Evolutionary conservation across 2,797 vertebrate genomes (phyloP).

Genomic region (Brachyrhaphis roseni): DNA sequence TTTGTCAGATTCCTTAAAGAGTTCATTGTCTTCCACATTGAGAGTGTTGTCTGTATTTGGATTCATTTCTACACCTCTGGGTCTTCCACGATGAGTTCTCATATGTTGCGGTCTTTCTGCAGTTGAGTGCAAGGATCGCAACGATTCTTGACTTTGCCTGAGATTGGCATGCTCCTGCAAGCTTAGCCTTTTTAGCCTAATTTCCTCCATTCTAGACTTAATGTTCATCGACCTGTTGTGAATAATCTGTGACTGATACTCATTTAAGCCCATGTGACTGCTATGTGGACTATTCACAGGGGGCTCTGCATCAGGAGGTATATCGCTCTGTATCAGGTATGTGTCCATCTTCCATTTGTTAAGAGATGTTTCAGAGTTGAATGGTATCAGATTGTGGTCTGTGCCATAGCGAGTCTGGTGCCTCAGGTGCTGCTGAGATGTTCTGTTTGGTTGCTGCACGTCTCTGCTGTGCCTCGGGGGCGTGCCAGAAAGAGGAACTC

Average conservation of each 20-base stretch:
- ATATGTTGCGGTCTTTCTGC: conserved; percentile 71
- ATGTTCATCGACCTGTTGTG: conserved; percentile 57
- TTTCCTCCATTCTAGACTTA: conserved; percentile 75
- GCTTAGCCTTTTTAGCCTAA: conserved; percentile 85
- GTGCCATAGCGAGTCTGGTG: conserved; percentile 85
- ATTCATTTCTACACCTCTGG: conserved; percentile 49
- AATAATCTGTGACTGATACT: conserved; percentile 55
- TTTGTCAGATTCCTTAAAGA: conserved; percentile 2
- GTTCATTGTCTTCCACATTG: conserved; percentile 20
- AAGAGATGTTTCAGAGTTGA: conserved; percentile 89
- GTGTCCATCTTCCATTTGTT: conserved; percentile 90
- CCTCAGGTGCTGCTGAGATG: conserved; percentile 74
- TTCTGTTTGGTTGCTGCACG: conserved; percentile 23
- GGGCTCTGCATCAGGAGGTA: conserved; percentile 35
- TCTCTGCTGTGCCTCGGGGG: conserved; percentile 55
- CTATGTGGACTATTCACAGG: conserved; percentile 64
- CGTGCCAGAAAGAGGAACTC: conserved; percentile 64
- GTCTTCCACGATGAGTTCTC: conserved; percentile 67
- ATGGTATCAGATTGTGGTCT: conserved; percentile 88
- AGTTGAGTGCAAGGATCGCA: conserved; percentile 78
- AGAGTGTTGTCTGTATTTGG: conserved; percentile 10
- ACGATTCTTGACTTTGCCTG: conserved; percentile 77
- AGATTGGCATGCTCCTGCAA: conserved; percentile 82
- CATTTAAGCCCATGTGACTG: conserved; percentile 61
- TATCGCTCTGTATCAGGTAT: conserved; percentile 83